phyloP scores from a whole-genome alignment of 2,888 invertebrate species.

The Muschampia plurimacula region DNA sequence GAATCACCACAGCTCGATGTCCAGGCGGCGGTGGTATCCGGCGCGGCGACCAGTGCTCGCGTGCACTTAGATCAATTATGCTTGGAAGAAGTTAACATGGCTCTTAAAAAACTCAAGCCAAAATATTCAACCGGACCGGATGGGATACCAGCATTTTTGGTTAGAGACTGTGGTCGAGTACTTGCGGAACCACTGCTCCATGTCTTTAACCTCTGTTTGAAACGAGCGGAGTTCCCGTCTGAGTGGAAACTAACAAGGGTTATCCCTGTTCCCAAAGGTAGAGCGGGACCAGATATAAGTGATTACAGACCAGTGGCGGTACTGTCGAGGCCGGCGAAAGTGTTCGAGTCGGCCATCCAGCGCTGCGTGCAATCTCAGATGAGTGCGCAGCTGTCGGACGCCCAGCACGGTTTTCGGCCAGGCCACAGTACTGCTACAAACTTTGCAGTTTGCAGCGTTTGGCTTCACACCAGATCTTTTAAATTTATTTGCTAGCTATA shows the following conservation, averaged over 20 bases:
- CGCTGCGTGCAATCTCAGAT: background rate
- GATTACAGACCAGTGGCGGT: background rate
- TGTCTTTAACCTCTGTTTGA: constrained; percentile 35
- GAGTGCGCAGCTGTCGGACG: background rate
- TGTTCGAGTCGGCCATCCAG: background rate
- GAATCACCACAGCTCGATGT: background rate
- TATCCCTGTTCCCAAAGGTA: constrained; percentile 30
- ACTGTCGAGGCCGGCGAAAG: background rate
- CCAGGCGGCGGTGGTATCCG: background rate
- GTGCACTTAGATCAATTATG: constrained; percentile 6
- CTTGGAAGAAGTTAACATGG: background rate
- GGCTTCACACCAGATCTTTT: background rate
- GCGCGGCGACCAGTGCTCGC: background rate
- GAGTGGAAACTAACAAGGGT: constrained; percentile 10
- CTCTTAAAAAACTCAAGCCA: background rate
- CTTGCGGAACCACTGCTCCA: constrained; percentile 32
- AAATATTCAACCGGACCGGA: constrained; percentile 35
- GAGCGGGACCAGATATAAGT: background rate
- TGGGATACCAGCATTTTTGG: constrained; percentile 37
- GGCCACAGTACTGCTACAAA: background rate
- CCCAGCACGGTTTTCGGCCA: background rate
- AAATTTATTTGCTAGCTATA: background rate
- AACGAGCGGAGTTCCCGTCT: constrained; percentile 1
- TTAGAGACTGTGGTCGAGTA: constrained; percentile 38
- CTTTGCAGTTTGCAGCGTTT: background rate